phyloP scores from a whole-genome alignment of 1,140 invertebrate genomes.

The Pinna nobilis region DNA sequence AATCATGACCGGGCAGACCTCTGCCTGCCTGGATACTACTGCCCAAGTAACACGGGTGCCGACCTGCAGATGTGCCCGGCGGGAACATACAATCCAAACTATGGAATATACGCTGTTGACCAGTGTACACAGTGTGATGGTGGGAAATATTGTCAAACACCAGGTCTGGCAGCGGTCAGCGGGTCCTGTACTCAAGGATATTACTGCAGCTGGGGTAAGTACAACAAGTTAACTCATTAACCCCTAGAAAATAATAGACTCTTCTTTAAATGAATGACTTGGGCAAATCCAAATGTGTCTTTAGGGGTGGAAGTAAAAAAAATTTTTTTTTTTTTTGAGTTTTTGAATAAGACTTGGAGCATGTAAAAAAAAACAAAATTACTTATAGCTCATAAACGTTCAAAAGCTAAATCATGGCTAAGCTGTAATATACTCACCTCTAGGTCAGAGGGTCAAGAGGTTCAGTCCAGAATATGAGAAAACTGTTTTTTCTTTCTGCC shows the following conservation, averaged over 20 bases:
- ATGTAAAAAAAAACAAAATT: too few relatives aligned
- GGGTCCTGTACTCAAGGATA: conserved; percentile 66
- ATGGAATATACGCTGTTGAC: conserved; percentile 50
- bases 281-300: too few relatives aligned
- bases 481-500: too few relatives aligned
- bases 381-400: too few relatives aligned
- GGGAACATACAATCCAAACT: conserved; percentile 68
- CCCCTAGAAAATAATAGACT: not conserved
- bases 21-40: conserved; percentile 68
- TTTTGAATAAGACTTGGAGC: too few relatives aligned
- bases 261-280: not conserved
- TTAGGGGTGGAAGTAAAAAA: too few relatives aligned
- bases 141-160: conserved; percentile 65
- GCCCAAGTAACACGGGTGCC: conserved; percentile 67
- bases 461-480: too few relatives aligned
- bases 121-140: conserved; percentile 71
- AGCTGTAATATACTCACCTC: too few relatives aligned
- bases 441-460: too few relatives aligned
- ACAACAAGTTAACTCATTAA: not conserved
- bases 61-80: conserved; percentile 68
- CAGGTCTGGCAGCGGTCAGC: conserved; percentile 48
- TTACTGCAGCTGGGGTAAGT: conserved; percentile 67
- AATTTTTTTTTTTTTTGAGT: too few relatives aligned
- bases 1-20: conserved; percentile 64
- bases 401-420: too few relatives aligned